Evolutionary conservation across 2,888 invertebrate species (phyloP), one percentile per base, ranked within the genome.

Genomic region (Drosophila meridiana): DNA sequence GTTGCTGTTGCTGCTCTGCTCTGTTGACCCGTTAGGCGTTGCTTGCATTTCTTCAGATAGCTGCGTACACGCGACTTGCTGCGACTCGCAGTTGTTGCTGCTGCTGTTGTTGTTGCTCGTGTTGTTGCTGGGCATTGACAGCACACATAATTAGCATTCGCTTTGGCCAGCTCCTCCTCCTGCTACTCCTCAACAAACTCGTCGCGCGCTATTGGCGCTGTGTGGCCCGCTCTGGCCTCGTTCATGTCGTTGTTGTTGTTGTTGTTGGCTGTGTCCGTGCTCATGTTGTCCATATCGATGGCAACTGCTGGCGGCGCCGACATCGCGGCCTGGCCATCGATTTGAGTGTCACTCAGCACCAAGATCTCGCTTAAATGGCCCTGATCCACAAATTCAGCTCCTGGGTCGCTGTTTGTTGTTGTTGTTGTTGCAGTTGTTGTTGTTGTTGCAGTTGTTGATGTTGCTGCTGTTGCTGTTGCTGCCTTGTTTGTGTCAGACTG

Each of bases 61-160:
- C 88, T 91, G 75, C 93, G 93, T 68, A 93, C 93, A 84, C 93
- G 93, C 83, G 93, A 93, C 90, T 93, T 93, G 83, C 91, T 93
- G 66, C 92, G 89, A 67, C 83, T 92, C 74, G 90, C 82, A 50
- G 64, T 53, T 64, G 64, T 30, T 32, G 47, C 7, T 45, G 68
- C 47, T 57, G 71, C 43, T 52, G 74, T 55, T 57, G 70, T 43
- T 53, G 75, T 64, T 14, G 62, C 67, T 65, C 14, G 30, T 32
- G 57, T 52, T 69, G 75, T 71, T 70, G 59, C 67, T 63, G 80
- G 67, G 69, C 82, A 86, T 83, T 85, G 85, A 85, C 89, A 89
- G 83, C 89, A 83, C 85, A 85, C 85, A 85, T 87, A 88, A 87
- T 87, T 87, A 82, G 86, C 84, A 83, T 83, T 83, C 55, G 83